These are phyloP conservation scores for Xiphorhynchus erythropygius DNA, from an alignment of 2,797 vertebrate species.

Conservation along the genomic window DNA sequence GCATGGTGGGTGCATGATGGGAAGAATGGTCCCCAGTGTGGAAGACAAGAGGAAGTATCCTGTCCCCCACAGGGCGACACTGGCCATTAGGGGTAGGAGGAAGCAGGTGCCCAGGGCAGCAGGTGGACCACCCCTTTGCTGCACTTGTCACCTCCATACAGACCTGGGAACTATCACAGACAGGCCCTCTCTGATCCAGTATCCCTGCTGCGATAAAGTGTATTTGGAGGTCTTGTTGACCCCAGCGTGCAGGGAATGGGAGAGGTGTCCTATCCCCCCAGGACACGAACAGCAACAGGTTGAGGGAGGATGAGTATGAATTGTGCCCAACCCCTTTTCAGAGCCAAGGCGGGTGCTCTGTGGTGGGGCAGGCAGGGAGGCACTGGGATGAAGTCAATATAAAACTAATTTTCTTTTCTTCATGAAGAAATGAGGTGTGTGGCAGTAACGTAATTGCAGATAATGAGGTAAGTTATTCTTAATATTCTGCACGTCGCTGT, in stretches of 20 bases:
- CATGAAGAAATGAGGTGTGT: slow-evolving; percentile 83
- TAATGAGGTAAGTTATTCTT: slow-evolving; percentile 86
- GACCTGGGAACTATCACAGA: neutral
- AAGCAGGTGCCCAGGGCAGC: slow-evolving; percentile 63
- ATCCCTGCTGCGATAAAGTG: neutral
- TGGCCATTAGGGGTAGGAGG: neutral
- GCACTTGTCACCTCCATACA: neutral
- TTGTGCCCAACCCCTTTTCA: neutral
- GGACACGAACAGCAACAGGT: neutral
- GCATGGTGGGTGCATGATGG: accelerated
- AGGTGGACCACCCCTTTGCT: neutral
- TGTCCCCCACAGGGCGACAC: neutral
- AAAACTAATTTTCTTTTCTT: slow-evolving; percentile 84
- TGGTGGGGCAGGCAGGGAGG: slow-evolving; percentile 25
- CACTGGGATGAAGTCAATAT: slow-evolving; percentile 81
- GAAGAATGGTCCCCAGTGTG: neutral
- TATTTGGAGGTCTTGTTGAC: neutral
- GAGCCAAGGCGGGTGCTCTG: accelerated
- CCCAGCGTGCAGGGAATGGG: accelerated
- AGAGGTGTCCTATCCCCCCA: neutral
- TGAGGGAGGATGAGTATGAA: neutral
- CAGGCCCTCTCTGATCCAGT: neutral
- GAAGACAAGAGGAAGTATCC: neutral
- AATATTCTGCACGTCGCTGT: slow-evolving; percentile 76
- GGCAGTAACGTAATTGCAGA: slow-evolving; percentile 83